phyloP scores from a whole-genome alignment of 2,113 vertebrate genomes.

The Australoheros scitulus region DNA sequence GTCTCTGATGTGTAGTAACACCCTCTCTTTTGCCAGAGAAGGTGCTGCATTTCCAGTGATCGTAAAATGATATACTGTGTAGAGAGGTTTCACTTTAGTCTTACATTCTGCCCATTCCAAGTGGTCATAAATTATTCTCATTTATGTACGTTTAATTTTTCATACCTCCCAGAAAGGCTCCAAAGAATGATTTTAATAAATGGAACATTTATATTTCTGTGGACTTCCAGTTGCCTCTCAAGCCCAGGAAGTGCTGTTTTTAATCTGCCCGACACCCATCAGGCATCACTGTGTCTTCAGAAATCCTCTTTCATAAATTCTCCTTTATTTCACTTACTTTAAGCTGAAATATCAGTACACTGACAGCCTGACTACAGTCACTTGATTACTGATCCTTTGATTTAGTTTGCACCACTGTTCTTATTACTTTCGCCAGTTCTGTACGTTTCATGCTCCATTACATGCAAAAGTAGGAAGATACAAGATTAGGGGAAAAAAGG shows the following conservation, averaged over 20 bases:
- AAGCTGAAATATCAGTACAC: background rate
- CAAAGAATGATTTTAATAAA: conserved; percentile 55
- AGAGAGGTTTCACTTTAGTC: background rate
- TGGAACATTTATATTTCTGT: conserved; percentile 41
- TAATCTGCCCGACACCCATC: conserved; percentile 15
- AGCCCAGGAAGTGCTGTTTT: conserved; percentile 9
- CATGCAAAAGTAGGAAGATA: conserved; percentile 4
- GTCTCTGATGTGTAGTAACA: conserved; percentile 18
- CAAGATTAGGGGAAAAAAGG: background rate
- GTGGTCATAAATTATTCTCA: conserved; percentile 37
- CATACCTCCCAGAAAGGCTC: conserved; percentile 28
- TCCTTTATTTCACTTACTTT: conserved; percentile 26
- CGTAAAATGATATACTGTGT: background rate
- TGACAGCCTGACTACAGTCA: conserved; percentile 30
- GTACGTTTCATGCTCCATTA: conserved; percentile 23
- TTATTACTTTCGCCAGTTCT: conserved; percentile 16
- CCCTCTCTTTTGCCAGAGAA: background rate
- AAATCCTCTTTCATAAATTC: conserved; percentile 31
- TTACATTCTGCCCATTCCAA: conserved; percentile 14
- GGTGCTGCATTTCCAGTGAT: background rate
- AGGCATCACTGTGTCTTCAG: conserved; percentile 12
- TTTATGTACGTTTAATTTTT: conserved; percentile 58
- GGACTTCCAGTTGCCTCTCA: conserved; percentile 32
- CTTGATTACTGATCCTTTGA: conserved; percentile 51
- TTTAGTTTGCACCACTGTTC: conserved; percentile 28